Evolutionary conservation across 2,797 vertebrate genomes (phyloP).

Genomic region (Anabacerthia variegaticeps): DNA sequence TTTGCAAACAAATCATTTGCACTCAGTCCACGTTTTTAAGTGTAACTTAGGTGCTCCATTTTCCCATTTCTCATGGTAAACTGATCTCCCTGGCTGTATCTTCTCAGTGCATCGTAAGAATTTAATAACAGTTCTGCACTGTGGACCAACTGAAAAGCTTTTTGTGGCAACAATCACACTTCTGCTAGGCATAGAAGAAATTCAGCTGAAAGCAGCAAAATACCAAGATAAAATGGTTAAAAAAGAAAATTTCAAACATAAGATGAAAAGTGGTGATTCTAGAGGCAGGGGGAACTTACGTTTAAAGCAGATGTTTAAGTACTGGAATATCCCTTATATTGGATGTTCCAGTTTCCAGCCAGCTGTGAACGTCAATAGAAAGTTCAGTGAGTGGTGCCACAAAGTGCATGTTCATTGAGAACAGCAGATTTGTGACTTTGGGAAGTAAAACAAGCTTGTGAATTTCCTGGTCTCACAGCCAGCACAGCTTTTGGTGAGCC

Average conservation of each 20-base stretch:
- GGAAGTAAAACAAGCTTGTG: background rate
- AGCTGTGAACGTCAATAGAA: background rate
- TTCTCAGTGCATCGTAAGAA: background rate
- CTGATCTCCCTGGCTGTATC: background rate
- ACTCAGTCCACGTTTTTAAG: accelerated
- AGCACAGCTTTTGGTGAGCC: background rate
- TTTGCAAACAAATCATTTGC: background rate
- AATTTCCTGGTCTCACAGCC: background rate
- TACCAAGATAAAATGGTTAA: background rate
- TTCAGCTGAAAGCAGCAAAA: background rate
- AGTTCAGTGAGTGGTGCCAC: background rate
- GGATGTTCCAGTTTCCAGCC: background rate
- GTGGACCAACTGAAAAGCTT: background rate
- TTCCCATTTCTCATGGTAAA: background rate
- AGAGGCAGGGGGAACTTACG: accelerated
- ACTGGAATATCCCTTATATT: background rate
- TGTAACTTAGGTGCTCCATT: background rate
- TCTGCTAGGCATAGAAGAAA: background rate
- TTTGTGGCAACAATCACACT: background rate
- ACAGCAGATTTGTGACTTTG: background rate
- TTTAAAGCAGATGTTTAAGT: background rate
- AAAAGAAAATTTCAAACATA: background rate
- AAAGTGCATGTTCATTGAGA: background rate
- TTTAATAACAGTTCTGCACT: background rate
- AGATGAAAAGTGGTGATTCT: background rate